Evolutionary conservation across 2,113 vertebrate genomes (phyloP).

Genomic region (Salminus brasiliensis): DNA sequence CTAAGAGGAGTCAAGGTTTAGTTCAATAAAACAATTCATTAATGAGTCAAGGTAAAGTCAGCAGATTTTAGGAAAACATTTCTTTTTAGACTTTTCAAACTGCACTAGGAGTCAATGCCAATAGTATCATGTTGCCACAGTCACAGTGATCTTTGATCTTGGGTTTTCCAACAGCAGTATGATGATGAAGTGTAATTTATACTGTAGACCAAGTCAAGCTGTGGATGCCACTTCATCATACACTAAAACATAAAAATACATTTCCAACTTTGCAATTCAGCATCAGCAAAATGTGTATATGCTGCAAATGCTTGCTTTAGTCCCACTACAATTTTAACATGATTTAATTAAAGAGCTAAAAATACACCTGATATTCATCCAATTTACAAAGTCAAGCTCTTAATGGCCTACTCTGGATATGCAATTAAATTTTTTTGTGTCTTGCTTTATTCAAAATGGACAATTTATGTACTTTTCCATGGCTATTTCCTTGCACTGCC

Average conservation of each 20-base stretch:
- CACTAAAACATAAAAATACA: not conserved
- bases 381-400: too few species aligned
- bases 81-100: not conserved
- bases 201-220: not conserved
- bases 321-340: not conserved
- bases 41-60: not conserved
- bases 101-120: not conserved
- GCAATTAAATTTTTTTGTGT: too few species aligned
- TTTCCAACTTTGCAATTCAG: not conserved
- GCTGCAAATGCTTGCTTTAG: not conserved
- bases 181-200: not conserved
- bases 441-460: too few species aligned
- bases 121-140: not conserved
- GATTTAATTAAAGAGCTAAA: too few species aligned
- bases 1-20: not conserved
- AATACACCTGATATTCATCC: too few species aligned
- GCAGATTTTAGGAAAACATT: not conserved
- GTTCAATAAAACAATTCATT: not conserved
- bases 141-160: not conserved
- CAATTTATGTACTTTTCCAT: too few species aligned
- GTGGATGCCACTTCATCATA: not conserved
- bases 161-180: not conserved
- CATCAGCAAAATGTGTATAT: not conserved
- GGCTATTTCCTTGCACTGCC: too few species aligned
- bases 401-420: too few species aligned